phyloP scores from a whole-genome alignment of 1,140 invertebrate species.

The Leptinotarsa undecemlineata region DNA sequence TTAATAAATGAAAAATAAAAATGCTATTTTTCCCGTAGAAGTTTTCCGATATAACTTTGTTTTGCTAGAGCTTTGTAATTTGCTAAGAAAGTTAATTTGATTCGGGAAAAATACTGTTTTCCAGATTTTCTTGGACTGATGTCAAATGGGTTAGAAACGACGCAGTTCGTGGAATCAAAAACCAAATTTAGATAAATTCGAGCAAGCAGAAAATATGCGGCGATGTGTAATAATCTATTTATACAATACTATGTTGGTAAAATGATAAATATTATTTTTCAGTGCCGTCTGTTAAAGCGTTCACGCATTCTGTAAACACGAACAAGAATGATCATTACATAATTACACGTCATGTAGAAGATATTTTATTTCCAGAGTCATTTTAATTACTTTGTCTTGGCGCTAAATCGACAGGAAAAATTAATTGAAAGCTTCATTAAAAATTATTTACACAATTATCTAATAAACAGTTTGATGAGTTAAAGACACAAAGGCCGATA shows the following conservation, averaged over 20 bases:
- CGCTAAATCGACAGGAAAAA: neutral
- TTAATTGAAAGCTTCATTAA: neutral
- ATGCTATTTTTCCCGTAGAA: too few relatives aligned
- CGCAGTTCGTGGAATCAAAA: neutral
- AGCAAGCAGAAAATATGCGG: slow-evolving; percentile 7
- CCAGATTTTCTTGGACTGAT: neutral
- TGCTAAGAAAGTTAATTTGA: neutral
- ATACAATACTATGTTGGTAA: slow-evolving; percentile 23
- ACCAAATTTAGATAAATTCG: neutral
- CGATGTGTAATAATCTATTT: slow-evolving; percentile 30
- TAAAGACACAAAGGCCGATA: neutral
- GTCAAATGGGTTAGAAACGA: neutral
- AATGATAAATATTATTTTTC: slow-evolving; percentile 27
- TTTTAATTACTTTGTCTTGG: slow-evolving; percentile 7
- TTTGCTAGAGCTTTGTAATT: too few relatives aligned
- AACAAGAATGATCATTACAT: slow-evolving; percentile 30
- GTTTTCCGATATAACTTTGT: too few relatives aligned
- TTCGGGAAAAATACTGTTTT: neutral
- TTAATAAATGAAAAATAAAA: too few relatives aligned
- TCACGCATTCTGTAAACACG: slow-evolving; percentile 31
- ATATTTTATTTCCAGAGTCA: slow-evolving; percentile 13
- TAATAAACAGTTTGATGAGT: too few relatives aligned
- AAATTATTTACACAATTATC: neutral
- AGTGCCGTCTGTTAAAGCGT: slow-evolving; percentile 26
- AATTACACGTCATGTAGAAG: slow-evolving; percentile 29